Evolutionary conservation across 2,888 invertebrate genomes (phyloP), one percentile per base, ranked within the genome.

Genomic region (Bruchidius siliquastri): DNA sequence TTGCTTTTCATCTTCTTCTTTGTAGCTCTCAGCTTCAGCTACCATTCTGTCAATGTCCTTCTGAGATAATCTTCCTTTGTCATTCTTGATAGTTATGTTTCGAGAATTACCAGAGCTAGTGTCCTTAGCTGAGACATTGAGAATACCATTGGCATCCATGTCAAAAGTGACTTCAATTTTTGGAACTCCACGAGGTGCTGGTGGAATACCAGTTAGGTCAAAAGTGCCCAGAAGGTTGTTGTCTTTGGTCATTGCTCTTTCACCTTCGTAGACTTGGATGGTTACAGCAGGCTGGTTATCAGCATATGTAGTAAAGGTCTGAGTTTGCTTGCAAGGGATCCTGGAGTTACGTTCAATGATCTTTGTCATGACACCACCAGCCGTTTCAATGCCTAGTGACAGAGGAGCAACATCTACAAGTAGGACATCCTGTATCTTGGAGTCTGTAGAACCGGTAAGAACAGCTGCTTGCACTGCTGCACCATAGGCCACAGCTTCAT

Each of bases 31-130:
- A 0, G 94, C 94, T 77, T 94, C 94, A 2, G 89, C 86, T 49
- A 94, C 86, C 94, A 94, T 95, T 75, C 92, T 88, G 77, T 95
- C 94, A 78, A 95, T 95, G 82, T 95, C 95, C 10, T 92, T 92
- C 83, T 94, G 93, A 21, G 93, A 93, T 71, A 95, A 87, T 6
- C 95, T 89, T 0, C 94, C 94, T 82, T 92, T 93, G 87, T 95
- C 94, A 86, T 95, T 94, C 84, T 93, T 93, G 77, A 95, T 95
- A 73, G 92, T 92, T 77, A 95, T 94, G 84, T 92, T 92, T 84
- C 91, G 92, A 74, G 89, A 90, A 76, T 92, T 92, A 2, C 91
- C 91, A 18, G 90, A 90, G 76, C 90, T 88, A 74, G 87, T 88
- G 80, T 91, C 91, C 81, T 89, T 89, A 20, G 88, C 89, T 0